Base-by-base conservation (phyloP, 2,113 vertebrate genomes). In the Mormyrus iriodes region DNA sequence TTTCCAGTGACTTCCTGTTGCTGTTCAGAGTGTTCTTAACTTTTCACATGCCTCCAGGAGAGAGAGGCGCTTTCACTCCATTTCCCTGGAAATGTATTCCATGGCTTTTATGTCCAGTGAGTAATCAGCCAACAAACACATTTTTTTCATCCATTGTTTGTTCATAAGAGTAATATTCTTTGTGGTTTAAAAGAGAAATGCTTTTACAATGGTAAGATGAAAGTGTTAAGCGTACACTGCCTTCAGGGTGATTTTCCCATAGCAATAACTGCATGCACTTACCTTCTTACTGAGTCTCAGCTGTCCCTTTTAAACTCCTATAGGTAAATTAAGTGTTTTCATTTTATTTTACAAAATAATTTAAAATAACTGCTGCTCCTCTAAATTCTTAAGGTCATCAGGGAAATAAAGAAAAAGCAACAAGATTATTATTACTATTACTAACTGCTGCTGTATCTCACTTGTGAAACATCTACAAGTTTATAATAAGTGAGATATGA, bases 51-150 rank as follows among this genome's bases (percentile, higher is more conserved):
- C 95, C 92, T 94, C 93, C 89, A 91, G 93, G 94, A 95, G 55
- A 95, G 94, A 95, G 94, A 93, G 92, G 94, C 94, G 92, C 90
- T 88, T 93, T 95, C 94, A 92, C 93, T 94, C 91, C 93, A 93
- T 92, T 90, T 90, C 90, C 94, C 92, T 92, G 95, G 93, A 95
- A 95, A 94, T 94, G 93, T 94, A 92, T 90, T 93, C 91, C 93
- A 91, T 86, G 91, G 92, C 92, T 93, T 93, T 93, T 90, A 82
- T 92, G 95, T 94, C 94, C 88, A 91, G 93, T 92, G 93, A 88
- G 94, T 94, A 93, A 92, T 92, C 89, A 90, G 90, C 87, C 85
- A 55, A 91, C 89, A 52, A 88, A 91, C 89, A 90, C 89, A 61
- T 92, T 93, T 91, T 90, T 88, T 93, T 85, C 87, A 91, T 91